A percentile compares a stretch with the other conserved stretches of the same genome.
Evolutionary conservation across 2,113 vertebrate species (phyloP).

Genomic region (Catharus minimus): DNA sequence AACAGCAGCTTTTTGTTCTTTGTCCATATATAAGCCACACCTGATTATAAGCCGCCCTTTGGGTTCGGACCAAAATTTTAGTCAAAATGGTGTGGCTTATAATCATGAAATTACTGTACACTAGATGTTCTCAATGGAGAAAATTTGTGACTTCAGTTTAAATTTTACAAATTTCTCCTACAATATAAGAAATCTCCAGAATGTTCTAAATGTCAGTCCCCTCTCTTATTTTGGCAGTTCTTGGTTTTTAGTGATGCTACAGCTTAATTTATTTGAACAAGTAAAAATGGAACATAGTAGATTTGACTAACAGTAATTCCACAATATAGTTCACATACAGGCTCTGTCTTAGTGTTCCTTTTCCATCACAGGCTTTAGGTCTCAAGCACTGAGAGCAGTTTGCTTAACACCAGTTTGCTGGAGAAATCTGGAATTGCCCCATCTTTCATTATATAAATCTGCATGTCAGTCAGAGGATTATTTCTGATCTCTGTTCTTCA

Average conservation of each 20-base stretch:
- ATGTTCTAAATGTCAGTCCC: not conserved
- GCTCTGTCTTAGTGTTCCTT: not conserved
- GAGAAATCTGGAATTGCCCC: not conserved
- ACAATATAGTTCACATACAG: not conserved
- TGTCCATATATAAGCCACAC: too few relatives aligned
- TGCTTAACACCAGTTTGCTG: not conserved
- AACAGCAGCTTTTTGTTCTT: too few relatives aligned
- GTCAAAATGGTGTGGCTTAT: too few relatives aligned
- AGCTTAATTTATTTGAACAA: not conserved
- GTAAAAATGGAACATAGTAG: not conserved
- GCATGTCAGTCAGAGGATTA: not conserved
- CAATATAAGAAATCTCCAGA: not conserved
- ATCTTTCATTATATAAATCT: not conserved
- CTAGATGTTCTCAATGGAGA: not conserved
- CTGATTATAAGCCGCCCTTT: too few relatives aligned
- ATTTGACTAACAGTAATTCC: not conserved
- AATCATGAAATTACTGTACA: too few relatives aligned
- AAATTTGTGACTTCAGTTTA: not conserved
- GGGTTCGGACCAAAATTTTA: too few relatives aligned
- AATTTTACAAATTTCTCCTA: not conserved
- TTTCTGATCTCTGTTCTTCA: not conserved
- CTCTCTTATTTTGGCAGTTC: not conserved
- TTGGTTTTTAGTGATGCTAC: not conserved
- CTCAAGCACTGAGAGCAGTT: fast-evolving
- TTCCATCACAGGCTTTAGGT: not conserved